Base-by-base conservation (phyloP, 2,797 vertebrate genomes). In the Malacoctenus gilli region DNA sequence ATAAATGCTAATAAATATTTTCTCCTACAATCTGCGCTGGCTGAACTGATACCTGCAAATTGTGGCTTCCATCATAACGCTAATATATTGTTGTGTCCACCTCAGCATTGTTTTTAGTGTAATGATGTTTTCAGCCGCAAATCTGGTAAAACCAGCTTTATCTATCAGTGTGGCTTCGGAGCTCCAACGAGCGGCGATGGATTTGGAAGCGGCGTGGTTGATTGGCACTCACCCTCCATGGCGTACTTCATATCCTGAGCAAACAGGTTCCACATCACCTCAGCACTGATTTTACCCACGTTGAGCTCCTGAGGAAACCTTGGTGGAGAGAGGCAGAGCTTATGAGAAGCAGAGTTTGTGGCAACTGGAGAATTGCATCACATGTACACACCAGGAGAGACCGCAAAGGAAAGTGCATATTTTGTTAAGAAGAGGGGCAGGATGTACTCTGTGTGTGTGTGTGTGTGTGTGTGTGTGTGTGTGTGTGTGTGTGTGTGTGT, bases 231-330 rank as follows among this genome's bases (percentile, higher is more conserved):
- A 98, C 97, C 97, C 84, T 99, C 97, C 96, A 99, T 98, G 0
- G 97, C 97, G 0, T 99, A 99, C 87, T 96, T 99, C 97, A 99
- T 99, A 82, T 99, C 97, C 83, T 99, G 97, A 75, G 97, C 96
- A 85, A 99, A 99, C 61, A 98, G 91, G 78, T 96, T 98, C 97
- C 97, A 99, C 97, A 99, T 99, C 64, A 99, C 97, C 80, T 99
- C 97, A 0, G 97, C 97, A 0, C 97, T 99, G 89, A 99, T 99
- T 89, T 99, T 99, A 46, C 97, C 97, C 71, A 99, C 97, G 0
- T 99, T 99, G 62, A 99, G 91, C 57, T 99, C 97, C 80, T 99
- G 97, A 8, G 97, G 97, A 82, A 99, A 99, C 86, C 97, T 99
- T 80, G 37, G 22, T 14, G 32, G 40, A 72, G 16, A 66, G 21